A percentile compares a stretch with the other conserved stretches of the same genome.
These are phyloP conservation scores for Hypanus sabinus DNA, from an alignment of 2,113 vertebrate genomes.

Conservation along the genomic window DNA sequence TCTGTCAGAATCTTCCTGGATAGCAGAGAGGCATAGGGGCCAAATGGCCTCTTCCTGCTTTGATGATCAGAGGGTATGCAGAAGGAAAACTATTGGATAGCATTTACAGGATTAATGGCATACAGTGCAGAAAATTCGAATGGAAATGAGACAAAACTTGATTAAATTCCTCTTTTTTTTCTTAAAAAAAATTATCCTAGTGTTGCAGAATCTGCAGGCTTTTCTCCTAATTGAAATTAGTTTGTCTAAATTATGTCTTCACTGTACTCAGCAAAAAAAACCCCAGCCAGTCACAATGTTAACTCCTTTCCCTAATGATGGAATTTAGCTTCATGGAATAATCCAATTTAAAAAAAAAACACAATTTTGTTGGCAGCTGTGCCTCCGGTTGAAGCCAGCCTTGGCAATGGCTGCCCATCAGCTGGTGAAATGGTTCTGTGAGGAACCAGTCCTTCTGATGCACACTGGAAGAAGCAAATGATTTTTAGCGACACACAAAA, in stretches of 20 bases:
- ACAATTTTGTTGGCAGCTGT: background rate
- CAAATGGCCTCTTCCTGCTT: too few relatives aligned
- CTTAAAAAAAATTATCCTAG: background rate
- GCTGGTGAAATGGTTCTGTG: background rate
- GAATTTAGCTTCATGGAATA: background rate
- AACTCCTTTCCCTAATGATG: background rate
- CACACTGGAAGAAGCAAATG: background rate
- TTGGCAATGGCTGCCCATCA: background rate
- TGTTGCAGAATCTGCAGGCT: background rate
- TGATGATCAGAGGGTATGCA: background rate
- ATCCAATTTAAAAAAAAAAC: background rate
- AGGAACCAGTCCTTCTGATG: background rate
- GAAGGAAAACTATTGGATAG: background rate
- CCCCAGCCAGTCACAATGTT: background rate
- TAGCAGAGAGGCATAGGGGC: too few relatives aligned
- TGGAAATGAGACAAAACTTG: background rate
- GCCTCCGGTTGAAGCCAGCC: background rate
- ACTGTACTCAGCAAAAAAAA: background rate
- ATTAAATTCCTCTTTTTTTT: background rate
- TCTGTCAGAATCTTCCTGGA: too few relatives aligned
- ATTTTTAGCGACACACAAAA: background rate
- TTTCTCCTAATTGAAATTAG: conserved; percentile 9
- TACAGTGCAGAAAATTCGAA: background rate
- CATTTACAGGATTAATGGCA: background rate
- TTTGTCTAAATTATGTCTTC: conserved; percentile 11